Percentiles rank a stretch among this genome's conserved stretches.
Conservation (phyloP, 2,113 vertebrate species). For the Ornithorhynchus anatinus region DNA sequence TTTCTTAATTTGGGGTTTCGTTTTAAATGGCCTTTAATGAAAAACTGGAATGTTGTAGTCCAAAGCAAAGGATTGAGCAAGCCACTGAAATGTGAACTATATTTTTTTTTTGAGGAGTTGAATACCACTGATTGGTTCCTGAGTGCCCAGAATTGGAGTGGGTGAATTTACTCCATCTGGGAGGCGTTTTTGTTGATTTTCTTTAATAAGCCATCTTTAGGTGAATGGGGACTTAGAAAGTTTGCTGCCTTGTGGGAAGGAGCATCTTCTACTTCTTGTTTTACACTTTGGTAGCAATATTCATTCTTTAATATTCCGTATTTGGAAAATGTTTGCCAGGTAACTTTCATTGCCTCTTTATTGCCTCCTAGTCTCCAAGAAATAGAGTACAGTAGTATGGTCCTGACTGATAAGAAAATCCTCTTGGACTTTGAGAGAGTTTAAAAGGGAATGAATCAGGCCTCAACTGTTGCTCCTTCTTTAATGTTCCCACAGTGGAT, state of each 20-base stretch:
- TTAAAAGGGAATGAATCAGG: background rate
- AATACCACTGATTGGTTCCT: background rate
- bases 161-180: background rate
- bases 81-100: conserved; percentile 1
- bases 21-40: conserved; percentile 26
- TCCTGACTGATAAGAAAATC: no score
- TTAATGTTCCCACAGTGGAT: background rate
- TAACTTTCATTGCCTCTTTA: background rate
- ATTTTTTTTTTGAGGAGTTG: conserved; percentile 7
- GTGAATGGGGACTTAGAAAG: background rate
- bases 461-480: background rate
- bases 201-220: background rate
- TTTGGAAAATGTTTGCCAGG: background rate
- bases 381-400: no score
- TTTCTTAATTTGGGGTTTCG: conserved; percentile 14
- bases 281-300: background rate
- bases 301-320: no score
- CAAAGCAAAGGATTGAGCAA: background rate
- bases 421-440: no score
- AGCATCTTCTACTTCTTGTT: background rate
- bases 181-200: background rate
- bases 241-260: background rate
- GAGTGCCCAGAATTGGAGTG: background rate
- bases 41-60: conserved; percentile 8
- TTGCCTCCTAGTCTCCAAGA: no score